Conservation (phyloP, 2,888 invertebrate genomes). For the Pimpla rufipes region DNA sequence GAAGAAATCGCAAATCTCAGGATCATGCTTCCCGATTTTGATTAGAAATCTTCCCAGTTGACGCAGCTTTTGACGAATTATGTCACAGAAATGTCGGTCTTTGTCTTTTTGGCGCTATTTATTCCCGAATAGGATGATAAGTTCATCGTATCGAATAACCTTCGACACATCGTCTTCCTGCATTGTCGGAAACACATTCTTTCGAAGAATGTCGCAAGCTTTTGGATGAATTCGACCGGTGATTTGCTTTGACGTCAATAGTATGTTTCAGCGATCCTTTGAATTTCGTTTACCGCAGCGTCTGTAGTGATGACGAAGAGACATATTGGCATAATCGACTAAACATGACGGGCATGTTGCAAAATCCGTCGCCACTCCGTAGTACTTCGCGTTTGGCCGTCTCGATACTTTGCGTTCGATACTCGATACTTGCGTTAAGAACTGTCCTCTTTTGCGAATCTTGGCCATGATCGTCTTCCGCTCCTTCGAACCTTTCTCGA, state of each 20-base stretch:
- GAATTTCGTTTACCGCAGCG: constrained; percentile 28
- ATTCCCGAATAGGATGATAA: constrained; percentile 60
- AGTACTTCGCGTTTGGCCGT: constrained; percentile 46
- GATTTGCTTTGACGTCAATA: constrained; percentile 17
- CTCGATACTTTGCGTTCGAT: constrained; percentile 42
- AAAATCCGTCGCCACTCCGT: constrained; percentile 48
- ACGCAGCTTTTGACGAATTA: constrained; percentile 62
- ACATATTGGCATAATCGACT: constrained; percentile 43
- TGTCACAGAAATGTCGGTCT: constrained; percentile 57
- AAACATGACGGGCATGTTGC: constrained; percentile 53
- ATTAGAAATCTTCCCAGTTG: constrained; percentile 60
- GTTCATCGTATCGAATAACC: constrained; percentile 59
- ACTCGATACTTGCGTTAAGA: constrained; percentile 46
- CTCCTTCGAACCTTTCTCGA: constrained; percentile 20
- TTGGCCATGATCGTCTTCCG: constrained; percentile 47
- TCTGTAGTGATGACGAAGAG: constrained; percentile 48
- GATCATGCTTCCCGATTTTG: constrained; percentile 14
- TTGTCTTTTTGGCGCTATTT: constrained; percentile 59
- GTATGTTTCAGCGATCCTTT: constrained; percentile 5
- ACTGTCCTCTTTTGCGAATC: constrained; percentile 61
- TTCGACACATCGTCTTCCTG: constrained; percentile 40
- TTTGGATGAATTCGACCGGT: constrained; percentile 49
- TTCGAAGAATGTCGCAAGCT: constrained; percentile 43
- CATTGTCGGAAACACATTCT: constrained; percentile 54
- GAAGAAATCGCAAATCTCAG: constrained; percentile 43